Evolutionary conservation across 2,113 vertebrate genomes (phyloP), one percentile per base, ranked within the genome.

Genomic region (Ptychochromis oligacanthus): DNA sequence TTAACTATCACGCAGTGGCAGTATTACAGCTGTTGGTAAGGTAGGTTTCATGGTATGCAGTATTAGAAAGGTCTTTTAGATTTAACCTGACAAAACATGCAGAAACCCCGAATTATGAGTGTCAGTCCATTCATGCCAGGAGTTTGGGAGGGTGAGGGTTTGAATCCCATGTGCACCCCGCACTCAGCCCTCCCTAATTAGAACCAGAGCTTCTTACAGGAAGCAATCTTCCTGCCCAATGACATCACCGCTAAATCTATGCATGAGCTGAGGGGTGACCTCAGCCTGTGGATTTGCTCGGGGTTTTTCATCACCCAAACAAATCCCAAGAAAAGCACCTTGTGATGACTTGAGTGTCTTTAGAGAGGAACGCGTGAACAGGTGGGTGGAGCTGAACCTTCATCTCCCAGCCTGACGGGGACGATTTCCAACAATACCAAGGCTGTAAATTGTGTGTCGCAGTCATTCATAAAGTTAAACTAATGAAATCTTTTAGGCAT

Each of bases 141-240:
- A 43, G 49, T 84, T 80, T 79, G 26, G 22, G 55, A 56, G 55
- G 24, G 54, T 56, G 56, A 80, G 34, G 72, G 70, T 87, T 76
- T 86, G 58, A 84, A 76, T 79, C 22, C 87, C 80, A 17, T 8
- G 1, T 67, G 54, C 26, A 57, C 64, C 70, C 54, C 40, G 46
- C 78, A 75, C 82, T 85, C 79, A 84, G 80, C 56, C 83, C 58
- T 82, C 90, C 84, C 61, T 93, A 90, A 93, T 93, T 91, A 92
- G 90, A 92, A 92, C 40, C 93, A 93, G 91, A 93, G 91, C 91
- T 84, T 88, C 93, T 93, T 93, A 93, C 86, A 93, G 91, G 90
- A 94, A 94, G 88, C 93, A 90, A 88, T 94, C 88, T 91, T 93
- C 87, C 87, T 75, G 85, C 89, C 89, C 82, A 86, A 89, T 94